Evolutionary conservation across 2,888 invertebrate species (phyloP), one percentile per base, ranked within the genome.

Genomic region (Palloptera scutellata): DNA sequence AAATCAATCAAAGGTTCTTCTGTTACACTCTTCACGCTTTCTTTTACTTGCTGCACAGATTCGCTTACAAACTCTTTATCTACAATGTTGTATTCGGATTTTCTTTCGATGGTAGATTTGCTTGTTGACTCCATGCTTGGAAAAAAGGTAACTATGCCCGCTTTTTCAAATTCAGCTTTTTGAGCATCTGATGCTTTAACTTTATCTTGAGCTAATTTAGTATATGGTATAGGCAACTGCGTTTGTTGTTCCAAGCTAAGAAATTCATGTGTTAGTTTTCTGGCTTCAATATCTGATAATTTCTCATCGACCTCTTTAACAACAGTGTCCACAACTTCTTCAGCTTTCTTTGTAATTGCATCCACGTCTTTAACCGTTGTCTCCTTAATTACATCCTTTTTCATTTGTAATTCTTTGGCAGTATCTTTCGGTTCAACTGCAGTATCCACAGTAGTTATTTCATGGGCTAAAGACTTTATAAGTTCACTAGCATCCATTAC

Each of bases 201-300:
- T 1, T 54, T 42, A 12, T 3, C 1, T 41, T 59, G 42, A 0
- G 74, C 59, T 11, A 74, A 70, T 57, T 77, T 75, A 1, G 75
- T 74, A 41, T 45, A 12, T 6, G 43, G n/a, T 5, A 75, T 73
- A 30, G 30, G 30, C 6, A 30, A 30, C 43, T 76, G 80, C 1
- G 76, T 72, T 51, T 79, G 78, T 57, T 79, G 79, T 60, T 79
- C 81, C 12, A 76, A 69, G 5, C 79, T 77, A 66, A 77, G 77
- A 51, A 77, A 81, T 68, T 79, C 79, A 42, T 81, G 78, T 48
- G 72, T 77, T 0, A 80, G 78, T 54, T 80, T 79, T 45, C 69
- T 73, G 5, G 70, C 63, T 60, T 69, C 70, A n/a, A 72, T 67
- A 53, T 71, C 67, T 12, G 70, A 57, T 10, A 72, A 62, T 57